Conservation (phyloP, 1,140 invertebrate genomes). For the Lordiphosa mommai region DNA sequence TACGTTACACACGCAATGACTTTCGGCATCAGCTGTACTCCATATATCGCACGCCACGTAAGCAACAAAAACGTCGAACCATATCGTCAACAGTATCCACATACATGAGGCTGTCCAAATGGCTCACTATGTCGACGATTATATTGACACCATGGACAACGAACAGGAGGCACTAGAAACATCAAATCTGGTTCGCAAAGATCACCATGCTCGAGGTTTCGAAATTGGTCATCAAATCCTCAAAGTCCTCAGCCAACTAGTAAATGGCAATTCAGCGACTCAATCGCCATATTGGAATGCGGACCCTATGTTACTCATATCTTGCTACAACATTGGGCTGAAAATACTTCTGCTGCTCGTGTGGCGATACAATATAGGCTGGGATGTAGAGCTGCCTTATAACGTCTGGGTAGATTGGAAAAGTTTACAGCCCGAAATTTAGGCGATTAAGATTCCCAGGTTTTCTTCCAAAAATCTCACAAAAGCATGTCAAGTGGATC, state of each 20-base stretch:
- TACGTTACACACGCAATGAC: neutral
- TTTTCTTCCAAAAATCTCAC: neutral
- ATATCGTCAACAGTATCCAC: neutral
- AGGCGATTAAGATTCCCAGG: neutral
- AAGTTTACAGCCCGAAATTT: neutral
- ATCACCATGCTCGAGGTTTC: too few species aligned
- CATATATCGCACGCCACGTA: neutral
- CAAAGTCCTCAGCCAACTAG: too few species aligned
- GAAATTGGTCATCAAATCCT: too few species aligned
- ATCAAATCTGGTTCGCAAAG: too few species aligned
- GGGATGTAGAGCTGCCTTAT: neutral
- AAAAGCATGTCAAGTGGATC: neutral
- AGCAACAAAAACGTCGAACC: neutral
- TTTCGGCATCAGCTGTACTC: neutral
- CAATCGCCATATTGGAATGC: too few species aligned
- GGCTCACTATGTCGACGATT: too few species aligned
- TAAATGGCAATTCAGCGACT: too few species aligned
- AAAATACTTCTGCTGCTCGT: neutral
- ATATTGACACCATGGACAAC: too few species aligned
- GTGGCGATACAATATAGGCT: neutral
- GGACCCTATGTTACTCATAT: neutral
- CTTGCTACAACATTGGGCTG: too few species aligned
- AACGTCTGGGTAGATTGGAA: neutral
- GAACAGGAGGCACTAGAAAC: too few species aligned
- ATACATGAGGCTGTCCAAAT: too few species aligned